Percentiles rank a stretch among this genome's conserved stretches.
These are phyloP conservation scores for Corythucha ciliata DNA, from an alignment of 2,888 invertebrate species.

Conservation along the genomic window DNA sequence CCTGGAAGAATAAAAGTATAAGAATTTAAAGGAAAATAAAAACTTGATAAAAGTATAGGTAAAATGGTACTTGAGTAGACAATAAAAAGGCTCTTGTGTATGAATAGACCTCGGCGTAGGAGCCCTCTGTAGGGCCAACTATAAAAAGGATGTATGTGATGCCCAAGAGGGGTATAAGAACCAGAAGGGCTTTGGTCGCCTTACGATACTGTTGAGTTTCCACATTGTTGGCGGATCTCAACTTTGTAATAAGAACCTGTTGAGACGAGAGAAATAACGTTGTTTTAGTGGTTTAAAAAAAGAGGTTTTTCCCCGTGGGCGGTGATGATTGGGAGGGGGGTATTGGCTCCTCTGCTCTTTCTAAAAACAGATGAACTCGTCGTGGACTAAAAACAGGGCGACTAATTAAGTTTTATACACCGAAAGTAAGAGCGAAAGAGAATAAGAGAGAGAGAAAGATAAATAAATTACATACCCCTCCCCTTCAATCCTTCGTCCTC, in stretches of 20 bases:
- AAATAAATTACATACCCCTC: no score
- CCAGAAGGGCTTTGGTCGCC: constrained; percentile 81
- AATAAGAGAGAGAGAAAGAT: no score
- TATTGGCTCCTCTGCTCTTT: no score
- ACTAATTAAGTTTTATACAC: no score
- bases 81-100: constrained; percentile 71
- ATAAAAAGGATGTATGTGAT: constrained; percentile 82
- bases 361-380: no score
- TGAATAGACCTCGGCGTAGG: constrained; percentile 64
- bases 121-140: constrained; percentile 66
- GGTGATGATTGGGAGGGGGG: no score
- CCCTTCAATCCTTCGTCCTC: no score
- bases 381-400: no score
- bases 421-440: no score
- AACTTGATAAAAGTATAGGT: not conserved
- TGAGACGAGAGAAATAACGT: constrained; percentile 29
- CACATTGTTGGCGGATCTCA: constrained; percentile 75
- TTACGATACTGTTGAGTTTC: constrained; percentile 87
- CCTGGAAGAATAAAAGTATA: constrained; percentile 48
- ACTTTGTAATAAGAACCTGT: constrained; percentile 84
- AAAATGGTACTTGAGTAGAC: constrained; percentile 73
- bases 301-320: no score
- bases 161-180: constrained; percentile 83
- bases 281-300: not conserved
- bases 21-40: not conserved